Conservation (phyloP, 2,113 vertebrate genomes). For the Lethenteron reissneri region DNA sequence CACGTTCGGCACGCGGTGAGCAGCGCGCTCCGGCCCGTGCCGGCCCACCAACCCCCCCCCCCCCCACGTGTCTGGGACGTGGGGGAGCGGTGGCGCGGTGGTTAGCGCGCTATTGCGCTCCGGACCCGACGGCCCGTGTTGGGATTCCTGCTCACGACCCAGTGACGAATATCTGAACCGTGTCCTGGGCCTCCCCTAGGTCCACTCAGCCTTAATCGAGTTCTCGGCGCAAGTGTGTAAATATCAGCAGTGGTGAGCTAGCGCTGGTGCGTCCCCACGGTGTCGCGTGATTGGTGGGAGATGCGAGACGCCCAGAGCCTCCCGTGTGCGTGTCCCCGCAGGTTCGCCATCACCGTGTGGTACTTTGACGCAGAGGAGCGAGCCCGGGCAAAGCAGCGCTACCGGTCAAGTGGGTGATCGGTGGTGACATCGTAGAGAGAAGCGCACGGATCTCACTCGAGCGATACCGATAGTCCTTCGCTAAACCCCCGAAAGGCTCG, state of each 20-base stretch:
- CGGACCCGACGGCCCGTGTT: no score
- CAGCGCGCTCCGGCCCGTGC: neutral
- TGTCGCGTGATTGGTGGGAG: neutral
- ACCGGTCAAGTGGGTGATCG: constrained; percentile 31
- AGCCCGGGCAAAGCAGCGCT: constrained; percentile 56
- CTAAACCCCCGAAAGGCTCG: no score
- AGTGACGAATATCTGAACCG: neutral
- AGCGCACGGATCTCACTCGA: no score
- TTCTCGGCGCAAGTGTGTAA: neutral
- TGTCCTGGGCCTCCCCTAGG: neutral
- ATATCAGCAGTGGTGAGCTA: neutral
- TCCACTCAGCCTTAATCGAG: neutral
- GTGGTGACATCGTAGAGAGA: no score
- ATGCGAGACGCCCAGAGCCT: no score
- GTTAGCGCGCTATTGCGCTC: no score
- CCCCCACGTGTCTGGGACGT: no score
- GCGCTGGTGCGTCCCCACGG: no score
- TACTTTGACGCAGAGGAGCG: constrained; percentile 79
- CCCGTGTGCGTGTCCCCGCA: constrained; percentile 14
- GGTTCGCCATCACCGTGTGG: constrained; percentile 79
- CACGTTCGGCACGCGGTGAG: constrained; percentile 49
- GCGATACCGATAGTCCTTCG: no score
- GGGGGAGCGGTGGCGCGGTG: no score
- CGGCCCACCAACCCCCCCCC: constrained; percentile 13
- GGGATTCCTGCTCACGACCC: neutral